Conservation (phyloP, 2,888 invertebrate genomes). For the Himalopsyche japonica region DNA sequence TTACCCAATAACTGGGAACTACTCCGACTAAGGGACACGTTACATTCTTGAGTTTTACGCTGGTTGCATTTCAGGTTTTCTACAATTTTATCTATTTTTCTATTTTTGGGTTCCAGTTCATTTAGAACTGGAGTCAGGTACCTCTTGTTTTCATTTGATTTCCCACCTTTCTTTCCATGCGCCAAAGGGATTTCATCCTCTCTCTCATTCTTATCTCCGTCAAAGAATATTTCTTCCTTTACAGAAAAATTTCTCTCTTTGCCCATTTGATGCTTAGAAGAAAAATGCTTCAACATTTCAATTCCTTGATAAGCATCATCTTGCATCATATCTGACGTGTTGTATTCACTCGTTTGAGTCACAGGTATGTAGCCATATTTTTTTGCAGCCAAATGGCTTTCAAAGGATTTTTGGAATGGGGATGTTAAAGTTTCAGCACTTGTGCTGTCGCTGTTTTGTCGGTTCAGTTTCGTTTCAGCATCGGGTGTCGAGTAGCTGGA, state of each 20-base stretch:
- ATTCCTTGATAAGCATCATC: slow-evolving; percentile 34
- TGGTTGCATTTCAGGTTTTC: slow-evolving; percentile 47
- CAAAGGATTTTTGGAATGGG: slow-evolving; percentile 37
- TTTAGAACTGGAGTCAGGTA: slow-evolving; percentile 36
- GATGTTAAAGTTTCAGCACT: slow-evolving; percentile 31
- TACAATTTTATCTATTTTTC: slow-evolving; percentile 52
- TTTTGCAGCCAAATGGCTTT: slow-evolving; percentile 29
- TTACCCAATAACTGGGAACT: slow-evolving; percentile 20
- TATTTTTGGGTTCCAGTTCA: slow-evolving; percentile 45
- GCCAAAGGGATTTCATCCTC: background rate
- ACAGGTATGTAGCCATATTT: background rate
- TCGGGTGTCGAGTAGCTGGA: slow-evolving; percentile 32
- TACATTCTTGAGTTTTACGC: slow-evolving; percentile 25
- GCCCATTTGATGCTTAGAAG: slow-evolving; percentile 17
- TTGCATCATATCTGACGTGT: slow-evolving; percentile 7
- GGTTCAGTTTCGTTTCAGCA: slow-evolving; percentile 31
- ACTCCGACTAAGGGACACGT: slow-evolving; percentile 1
- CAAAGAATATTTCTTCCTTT: slow-evolving; percentile 29
- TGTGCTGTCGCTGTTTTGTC: slow-evolving; percentile 38
- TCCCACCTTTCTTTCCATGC: slow-evolving; percentile 22
- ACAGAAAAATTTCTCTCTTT: slow-evolving; percentile 16
- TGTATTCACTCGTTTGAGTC: background rate
- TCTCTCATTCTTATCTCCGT: slow-evolving; percentile 18
- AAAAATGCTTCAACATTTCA: slow-evolving; percentile 26
- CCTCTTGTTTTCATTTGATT: slow-evolving; percentile 21